phyloP scores from a whole-genome alignment of 2,797 vertebrate genomes.

The Holocentrus rufus region DNA sequence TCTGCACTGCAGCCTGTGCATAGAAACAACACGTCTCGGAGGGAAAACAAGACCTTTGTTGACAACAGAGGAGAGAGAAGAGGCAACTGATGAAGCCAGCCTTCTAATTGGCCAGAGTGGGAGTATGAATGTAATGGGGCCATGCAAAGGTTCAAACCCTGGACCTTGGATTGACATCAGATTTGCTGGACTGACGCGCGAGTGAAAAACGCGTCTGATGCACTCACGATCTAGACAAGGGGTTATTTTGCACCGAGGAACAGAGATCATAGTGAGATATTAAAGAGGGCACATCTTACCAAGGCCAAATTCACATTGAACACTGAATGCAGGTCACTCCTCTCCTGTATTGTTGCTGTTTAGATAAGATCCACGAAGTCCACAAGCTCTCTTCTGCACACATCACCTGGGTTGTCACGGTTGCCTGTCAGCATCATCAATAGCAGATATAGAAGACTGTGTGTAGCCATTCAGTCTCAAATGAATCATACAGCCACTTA shows the following conservation, averaged over 20 bases:
- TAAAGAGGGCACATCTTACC: not conserved
- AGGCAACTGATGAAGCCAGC: slow-evolving; percentile 58
- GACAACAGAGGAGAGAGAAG: slow-evolving; percentile 55
- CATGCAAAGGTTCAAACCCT: not conserved
- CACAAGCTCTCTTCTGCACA: not conserved
- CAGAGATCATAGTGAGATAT: not conserved
- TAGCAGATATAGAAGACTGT: not conserved
- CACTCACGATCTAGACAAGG: too few relatives aligned
- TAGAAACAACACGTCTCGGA: slow-evolving; percentile 70
- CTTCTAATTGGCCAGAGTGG: slow-evolving; percentile 22
- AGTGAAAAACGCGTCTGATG: too few relatives aligned
- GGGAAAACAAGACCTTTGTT: slow-evolving; percentile 69
- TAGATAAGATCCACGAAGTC: not conserved
- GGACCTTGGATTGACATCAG: not conserved
- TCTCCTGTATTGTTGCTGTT: not conserved
- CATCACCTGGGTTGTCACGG: not conserved
- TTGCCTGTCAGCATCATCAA: not conserved
- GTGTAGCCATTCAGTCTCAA: not conserved
- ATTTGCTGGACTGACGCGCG: not conserved
- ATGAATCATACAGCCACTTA: not conserved
- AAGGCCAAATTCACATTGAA: not conserved
- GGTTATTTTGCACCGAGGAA: not conserved
- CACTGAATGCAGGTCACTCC: not conserved
- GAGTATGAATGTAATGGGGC: slow-evolving; percentile 22
- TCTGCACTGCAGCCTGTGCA: slow-evolving; percentile 53